Evolutionary conservation across 2,797 vertebrate genomes (phyloP).

Genomic region (Pseudochaenichthys georgianus): DNA sequence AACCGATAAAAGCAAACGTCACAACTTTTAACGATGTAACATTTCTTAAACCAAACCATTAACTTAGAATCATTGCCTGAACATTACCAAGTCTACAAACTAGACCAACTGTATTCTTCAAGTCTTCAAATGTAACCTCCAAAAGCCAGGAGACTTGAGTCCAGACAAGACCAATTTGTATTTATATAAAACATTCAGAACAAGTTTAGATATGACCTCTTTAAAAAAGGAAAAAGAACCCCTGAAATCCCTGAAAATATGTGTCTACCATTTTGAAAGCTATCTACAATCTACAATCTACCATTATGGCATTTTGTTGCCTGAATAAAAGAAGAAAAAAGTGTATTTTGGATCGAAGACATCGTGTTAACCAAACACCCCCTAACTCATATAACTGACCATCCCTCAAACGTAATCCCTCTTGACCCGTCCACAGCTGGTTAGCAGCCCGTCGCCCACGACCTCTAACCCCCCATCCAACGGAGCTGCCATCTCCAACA

Average conservation of each 20-base stretch:
- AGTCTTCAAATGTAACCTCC: background rate
- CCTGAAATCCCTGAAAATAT: background rate
- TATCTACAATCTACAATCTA: no score
- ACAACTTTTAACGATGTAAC: no score
- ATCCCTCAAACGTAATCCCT: constrained; percentile 75
- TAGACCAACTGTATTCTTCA: no score
- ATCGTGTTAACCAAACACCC: background rate
- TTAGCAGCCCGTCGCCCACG: constrained; percentile 69
- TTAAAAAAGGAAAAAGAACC: background rate
- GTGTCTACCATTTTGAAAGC: background rate
- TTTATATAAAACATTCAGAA: background rate
- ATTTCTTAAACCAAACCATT: no score
- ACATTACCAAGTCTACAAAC: no score
- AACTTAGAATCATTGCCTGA: no score
- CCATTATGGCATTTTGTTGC: background rate
- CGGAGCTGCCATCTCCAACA: constrained; percentile 83
- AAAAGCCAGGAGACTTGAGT: background rate
- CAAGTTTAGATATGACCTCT: background rate
- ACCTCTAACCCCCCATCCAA: constrained; percentile 76
- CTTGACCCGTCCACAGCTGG: constrained; percentile 89
- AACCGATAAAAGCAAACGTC: no score
- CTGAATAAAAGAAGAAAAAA: background rate
- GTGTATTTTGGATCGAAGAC: background rate
- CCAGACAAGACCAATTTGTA: background rate
- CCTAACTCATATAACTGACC: constrained; percentile 49